Conservation (phyloP, 2,888 invertebrate species). For the Drosophila austrosaltans region DNA sequence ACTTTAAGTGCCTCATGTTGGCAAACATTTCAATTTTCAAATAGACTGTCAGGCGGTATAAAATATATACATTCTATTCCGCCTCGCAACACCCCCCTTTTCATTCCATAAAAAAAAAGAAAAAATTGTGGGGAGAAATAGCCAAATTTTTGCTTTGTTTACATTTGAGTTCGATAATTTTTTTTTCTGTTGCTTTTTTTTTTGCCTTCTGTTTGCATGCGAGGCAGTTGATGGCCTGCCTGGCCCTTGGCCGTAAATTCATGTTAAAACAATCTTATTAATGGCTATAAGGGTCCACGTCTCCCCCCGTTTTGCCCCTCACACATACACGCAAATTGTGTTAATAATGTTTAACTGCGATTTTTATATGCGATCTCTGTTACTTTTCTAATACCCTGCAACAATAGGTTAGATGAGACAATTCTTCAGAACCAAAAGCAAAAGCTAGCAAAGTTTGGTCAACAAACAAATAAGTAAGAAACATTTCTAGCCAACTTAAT, state of each 20-base stretch:
- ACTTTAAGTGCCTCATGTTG: slow-evolving; percentile 54
- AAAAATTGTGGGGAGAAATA: slow-evolving; percentile 9
- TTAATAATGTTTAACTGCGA: slow-evolving; percentile 79
- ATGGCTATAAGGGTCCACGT: slow-evolving; percentile 59
- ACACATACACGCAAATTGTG: slow-evolving; percentile 49
- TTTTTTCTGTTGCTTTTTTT: slow-evolving; percentile 34
- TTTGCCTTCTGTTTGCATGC: slow-evolving; percentile 11
- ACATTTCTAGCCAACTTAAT: too few species aligned
- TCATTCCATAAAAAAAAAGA: background rate
- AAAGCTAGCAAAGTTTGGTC: background rate
- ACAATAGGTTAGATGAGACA: background rate
- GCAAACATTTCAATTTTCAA: slow-evolving; percentile 75
- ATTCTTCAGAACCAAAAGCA: background rate
- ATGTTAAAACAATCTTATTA: slow-evolving; percentile 79
- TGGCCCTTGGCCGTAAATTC: slow-evolving; percentile 67
- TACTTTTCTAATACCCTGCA: background rate
- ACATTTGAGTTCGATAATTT: slow-evolving; percentile 42
- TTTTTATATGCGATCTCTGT: slow-evolving; percentile 64
- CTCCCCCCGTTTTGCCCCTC: background rate
- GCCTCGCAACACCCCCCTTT: background rate
- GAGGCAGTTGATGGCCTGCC: slow-evolving; percentile 26
- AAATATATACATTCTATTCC: slow-evolving; percentile 10
- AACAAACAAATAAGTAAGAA: too few species aligned
- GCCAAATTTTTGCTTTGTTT: slow-evolving; percentile 42
- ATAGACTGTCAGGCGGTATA: slow-evolving; percentile 40